These are phyloP conservation scores for Gonioctena quinquepunctata DNA, from an alignment of 1,140 invertebrate species.

Conservation along the genomic window DNA sequence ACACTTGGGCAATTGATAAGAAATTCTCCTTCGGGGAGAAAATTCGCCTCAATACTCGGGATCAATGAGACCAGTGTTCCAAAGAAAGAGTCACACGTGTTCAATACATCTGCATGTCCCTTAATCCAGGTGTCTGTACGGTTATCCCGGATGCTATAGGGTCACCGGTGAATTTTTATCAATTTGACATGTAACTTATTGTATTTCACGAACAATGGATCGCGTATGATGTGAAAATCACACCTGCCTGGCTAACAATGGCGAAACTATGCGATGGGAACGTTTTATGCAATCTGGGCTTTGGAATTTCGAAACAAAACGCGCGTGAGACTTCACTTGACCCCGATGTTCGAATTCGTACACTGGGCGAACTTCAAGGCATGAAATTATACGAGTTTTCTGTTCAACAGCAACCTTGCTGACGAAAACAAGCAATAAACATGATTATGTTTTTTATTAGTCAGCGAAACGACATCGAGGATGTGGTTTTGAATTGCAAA, in stretches of 20 bases:
- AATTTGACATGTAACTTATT: conserved; percentile 22
- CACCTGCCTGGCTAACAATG: conserved; percentile 30
- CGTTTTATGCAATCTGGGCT: conserved; percentile 10
- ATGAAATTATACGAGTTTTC: neutral
- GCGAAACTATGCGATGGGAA: conserved; percentile 14
- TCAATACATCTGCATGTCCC: conserved; percentile 44
- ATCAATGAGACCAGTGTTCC: conserved; percentile 16
- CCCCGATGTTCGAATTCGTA: neutral
- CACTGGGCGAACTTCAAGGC: conserved; percentile 10
- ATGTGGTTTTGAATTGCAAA: neutral
- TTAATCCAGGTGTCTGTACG: conserved; percentile 39
- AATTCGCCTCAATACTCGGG: conserved; percentile 13
- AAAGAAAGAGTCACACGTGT: conserved; percentile 4
- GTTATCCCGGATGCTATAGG: conserved; percentile 31
- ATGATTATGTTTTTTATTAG: neutral
- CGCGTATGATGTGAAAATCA: conserved; percentile 20
- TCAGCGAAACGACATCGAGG: neutral
- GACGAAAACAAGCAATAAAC: neutral
- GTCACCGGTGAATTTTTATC: conserved; percentile 14
- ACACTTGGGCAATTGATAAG: conserved; percentile 36
- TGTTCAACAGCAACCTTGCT: conserved; percentile 1
- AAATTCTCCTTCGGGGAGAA: conserved; percentile 28
- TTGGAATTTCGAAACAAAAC: neutral
- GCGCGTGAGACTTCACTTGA: conserved; percentile 4
- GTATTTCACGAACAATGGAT: conserved; percentile 25